Base-by-base conservation (phyloP, 2,888 invertebrate genomes). In the Lysandra bellargus region DNA sequence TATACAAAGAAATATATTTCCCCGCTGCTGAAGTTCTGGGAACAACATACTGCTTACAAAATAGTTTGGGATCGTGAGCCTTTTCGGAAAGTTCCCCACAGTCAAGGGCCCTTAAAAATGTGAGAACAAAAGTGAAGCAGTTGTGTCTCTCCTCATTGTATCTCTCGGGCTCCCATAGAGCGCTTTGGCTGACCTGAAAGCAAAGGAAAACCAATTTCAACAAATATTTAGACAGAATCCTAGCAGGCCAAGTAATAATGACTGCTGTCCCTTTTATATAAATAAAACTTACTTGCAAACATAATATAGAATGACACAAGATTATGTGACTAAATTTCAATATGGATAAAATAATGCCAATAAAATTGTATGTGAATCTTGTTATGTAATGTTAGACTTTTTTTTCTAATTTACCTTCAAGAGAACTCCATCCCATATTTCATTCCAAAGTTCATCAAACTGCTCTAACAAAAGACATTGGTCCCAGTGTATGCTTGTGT, bases 121-220 rank as follows among this genome's bases (percentile, higher is more conserved):
- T 96, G 81, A 98, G 92, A 12, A 98, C 97, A 91, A 98, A 98
- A 74, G 97, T 96, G 86, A 98, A 98, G 88, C 98, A 98, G 89
- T 98, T 98, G 91, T 97, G 96, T 74, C 95, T 95, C 82, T 96
- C 96, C 91, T 97, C 97, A 86, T 97, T 94, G 88, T 98, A 98
- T 85, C 96, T 95, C 73, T 95, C 92, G 37, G 96, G 89, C 78
- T 95, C 95, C 97, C 97, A 97, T 78, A 95, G 92, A 64, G 95
- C 87, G 85, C 96, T 95, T 81, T 95, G 92, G 85, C 95, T 95
- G 78, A 95, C 92, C 91, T 95, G 83, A 14, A 53, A 78, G 49
- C 17, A 40, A 57, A 57, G 4, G 17, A 57, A 57, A 57, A 57
- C 14, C 57, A 0, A 14, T 57, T 57, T 72, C 0, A 9, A 64